phyloP scores from a whole-genome alignment of 1,140 invertebrate genomes.

The Drosophila chauvacae region DNA sequence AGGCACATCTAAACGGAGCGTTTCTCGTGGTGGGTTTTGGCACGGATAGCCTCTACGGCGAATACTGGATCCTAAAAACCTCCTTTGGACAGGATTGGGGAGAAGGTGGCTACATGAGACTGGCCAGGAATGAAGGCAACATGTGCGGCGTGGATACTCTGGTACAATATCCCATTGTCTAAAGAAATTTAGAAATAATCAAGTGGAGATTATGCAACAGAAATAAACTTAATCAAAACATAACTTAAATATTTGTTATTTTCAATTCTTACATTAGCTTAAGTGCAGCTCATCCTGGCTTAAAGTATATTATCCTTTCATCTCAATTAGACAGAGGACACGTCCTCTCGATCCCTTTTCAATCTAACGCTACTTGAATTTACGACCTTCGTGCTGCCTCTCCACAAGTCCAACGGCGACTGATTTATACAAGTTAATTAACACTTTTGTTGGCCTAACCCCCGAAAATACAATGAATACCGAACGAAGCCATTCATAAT shows the following conservation, averaged over 20 bases:
- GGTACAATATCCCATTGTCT: too few relatives aligned
- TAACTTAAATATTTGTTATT: neutral
- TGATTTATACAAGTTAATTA: slow-evolving; percentile 82
- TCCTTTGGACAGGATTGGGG: too few relatives aligned
- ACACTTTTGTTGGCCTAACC: slow-evolving; percentile 62
- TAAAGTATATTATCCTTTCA: slow-evolving; percentile 8
- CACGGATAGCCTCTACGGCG: too few relatives aligned
- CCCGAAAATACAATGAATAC: slow-evolving; percentile 47
- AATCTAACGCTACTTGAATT: slow-evolving; percentile 34
- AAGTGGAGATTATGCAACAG: neutral
- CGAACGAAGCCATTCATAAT: slow-evolving; percentile 43
- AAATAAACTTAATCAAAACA: neutral
- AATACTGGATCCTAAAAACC: too few relatives aligned
- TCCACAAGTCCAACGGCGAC: slow-evolving; percentile 48
- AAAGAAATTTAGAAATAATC: too few relatives aligned
- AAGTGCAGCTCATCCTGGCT: neutral
- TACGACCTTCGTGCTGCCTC: slow-evolving; percentile 15
- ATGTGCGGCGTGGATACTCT: too few relatives aligned
- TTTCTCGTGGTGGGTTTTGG: too few relatives aligned
- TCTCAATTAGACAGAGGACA: slow-evolving; percentile 10
- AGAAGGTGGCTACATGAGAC: too few relatives aligned
- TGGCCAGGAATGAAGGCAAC: too few relatives aligned
- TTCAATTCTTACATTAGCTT: neutral
- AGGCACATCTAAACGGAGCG: too few relatives aligned
- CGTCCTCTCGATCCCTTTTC: slow-evolving; percentile 19